Evolutionary conservation across 1,140 invertebrate species (phyloP).

Genomic region (Teleogryllus occipitalis): DNA sequence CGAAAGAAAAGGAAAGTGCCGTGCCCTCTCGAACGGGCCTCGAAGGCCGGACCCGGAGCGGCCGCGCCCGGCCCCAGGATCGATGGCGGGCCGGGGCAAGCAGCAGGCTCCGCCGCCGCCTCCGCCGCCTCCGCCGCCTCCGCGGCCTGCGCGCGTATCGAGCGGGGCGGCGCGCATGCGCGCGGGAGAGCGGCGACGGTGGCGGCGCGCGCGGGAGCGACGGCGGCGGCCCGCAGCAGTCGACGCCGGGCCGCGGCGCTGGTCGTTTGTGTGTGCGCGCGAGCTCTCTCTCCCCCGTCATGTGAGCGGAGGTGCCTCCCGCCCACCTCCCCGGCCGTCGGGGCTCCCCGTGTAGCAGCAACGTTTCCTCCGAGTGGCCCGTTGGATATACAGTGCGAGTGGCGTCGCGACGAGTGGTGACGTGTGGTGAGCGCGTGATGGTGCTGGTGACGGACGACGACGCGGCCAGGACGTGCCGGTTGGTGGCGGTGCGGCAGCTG

Average conservation of each 20-base stretch:
- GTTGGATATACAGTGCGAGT: not conserved
- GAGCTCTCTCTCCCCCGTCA: too few relatives aligned
- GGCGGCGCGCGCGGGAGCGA: not conserved
- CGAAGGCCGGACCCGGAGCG: not conserved
- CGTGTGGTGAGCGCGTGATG: not conserved
- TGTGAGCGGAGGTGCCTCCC: too few relatives aligned
- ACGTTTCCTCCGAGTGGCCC: too few relatives aligned
- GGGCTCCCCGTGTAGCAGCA: too few relatives aligned
- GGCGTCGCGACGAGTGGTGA: not conserved
- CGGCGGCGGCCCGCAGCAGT: not conserved
- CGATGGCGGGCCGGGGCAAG: not conserved
- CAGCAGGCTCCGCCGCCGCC: not conserved
- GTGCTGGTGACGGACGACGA: constrained; percentile 14
- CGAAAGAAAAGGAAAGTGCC: too few relatives aligned
- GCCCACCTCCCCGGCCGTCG: not conserved
- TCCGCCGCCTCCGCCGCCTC: not conserved
- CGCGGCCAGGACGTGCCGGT: constrained; percentile 3
- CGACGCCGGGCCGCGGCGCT: not conserved
- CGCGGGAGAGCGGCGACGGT: not conserved
- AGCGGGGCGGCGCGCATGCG: not conserved
- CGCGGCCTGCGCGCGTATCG: not conserved
- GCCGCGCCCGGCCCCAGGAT: not conserved
- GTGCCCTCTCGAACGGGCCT: not conserved
- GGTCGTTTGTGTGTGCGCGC: not conserved
- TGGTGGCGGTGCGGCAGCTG: constrained; percentile 13